phyloP scores from a whole-genome alignment of 2,113 vertebrate species.

The Procavia capensis region DNA sequence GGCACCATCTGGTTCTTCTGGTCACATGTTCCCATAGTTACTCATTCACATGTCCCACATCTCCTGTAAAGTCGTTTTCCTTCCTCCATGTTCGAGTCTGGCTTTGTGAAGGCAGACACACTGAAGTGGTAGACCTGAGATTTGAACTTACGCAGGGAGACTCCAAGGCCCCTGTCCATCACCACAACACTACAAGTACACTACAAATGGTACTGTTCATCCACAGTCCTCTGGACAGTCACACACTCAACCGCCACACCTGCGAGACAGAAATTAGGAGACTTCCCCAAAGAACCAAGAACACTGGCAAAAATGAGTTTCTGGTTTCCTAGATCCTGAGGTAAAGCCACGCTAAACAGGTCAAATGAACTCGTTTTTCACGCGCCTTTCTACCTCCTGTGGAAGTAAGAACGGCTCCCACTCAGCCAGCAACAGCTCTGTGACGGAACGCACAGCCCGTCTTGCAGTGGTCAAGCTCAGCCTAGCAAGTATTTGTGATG shows the following conservation, averaged over 20 bases:
- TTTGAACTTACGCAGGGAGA: background rate
- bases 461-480: background rate
- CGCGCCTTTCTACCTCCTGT: background rate
- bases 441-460: background rate
- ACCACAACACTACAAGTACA: background rate
- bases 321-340: background rate
- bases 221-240: rapidly evolving
- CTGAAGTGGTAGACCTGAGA: background rate
- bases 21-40: no score
- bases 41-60: no score
- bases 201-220: background rate
- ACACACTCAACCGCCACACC: background rate
- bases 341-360: background rate
- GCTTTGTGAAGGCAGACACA: background rate
- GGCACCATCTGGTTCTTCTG: no score
- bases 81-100: background rate
- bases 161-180: rapidly evolving
- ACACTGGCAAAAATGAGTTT: background rate
- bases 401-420: background rate
- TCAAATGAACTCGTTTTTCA: background rate
- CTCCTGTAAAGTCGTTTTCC: background rate
- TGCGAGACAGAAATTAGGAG: background rate
- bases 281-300: background rate
- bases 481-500: background rate
- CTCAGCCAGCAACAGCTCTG: background rate